Evolutionary conservation across 2,113 vertebrate species (phyloP).

Genomic region (Oncorhynchus gorbuscha): DNA sequence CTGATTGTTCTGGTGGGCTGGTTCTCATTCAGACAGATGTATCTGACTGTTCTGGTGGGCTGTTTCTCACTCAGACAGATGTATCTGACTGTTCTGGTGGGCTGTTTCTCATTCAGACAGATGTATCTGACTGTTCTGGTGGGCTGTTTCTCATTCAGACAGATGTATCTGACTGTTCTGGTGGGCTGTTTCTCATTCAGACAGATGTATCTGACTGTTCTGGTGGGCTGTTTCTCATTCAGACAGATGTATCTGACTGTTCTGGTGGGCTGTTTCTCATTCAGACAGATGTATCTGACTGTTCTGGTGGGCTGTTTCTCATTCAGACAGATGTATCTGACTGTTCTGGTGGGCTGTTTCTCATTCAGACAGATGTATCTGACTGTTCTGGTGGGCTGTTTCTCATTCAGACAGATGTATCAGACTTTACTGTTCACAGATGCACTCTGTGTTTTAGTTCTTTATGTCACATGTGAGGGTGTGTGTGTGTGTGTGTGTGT

Average conservation of each 20-base stretch:
- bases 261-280: conserved; percentile 12
- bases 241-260: neutral
- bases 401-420: conserved; percentile 17
- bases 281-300: conserved; percentile 8
- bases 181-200: conserved; percentile 18
- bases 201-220: neutral
- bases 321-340: conserved; percentile 4
- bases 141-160: conserved; percentile 21
- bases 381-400: conserved; percentile 11
- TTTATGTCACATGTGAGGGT: no score
- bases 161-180: neutral
- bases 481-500: neutral
- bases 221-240: no score
- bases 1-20: no score
- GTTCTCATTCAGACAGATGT: no score
- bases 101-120: conserved; percentile 22
- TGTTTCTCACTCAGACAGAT: conserved; percentile 19
- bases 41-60: conserved; percentile 2
- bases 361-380: no score
- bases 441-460: no score
- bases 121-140: neutral
- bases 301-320: conserved; percentile 11
- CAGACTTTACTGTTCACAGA: neutral
- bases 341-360: no score
- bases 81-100: neutral